These are phyloP conservation scores for Cirrhinus molitorella DNA, from an alignment of 2,797 vertebrate species.

Conservation along the genomic window DNA sequence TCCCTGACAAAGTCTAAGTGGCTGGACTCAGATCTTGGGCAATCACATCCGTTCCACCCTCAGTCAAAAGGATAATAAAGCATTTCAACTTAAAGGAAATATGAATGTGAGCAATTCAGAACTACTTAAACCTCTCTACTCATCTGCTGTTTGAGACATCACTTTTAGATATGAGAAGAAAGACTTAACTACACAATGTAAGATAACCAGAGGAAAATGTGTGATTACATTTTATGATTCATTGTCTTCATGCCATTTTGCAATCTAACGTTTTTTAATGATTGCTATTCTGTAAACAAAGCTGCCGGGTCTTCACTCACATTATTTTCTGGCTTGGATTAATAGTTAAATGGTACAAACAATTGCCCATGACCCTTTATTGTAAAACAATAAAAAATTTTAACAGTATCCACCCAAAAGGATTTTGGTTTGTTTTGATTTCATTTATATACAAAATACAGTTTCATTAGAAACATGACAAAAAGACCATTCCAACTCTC, in stretches of 20 bases:
- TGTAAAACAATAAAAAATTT: neutral
- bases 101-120: neutral
- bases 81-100: neutral
- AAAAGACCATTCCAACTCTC: neutral
- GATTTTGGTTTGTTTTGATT: neutral
- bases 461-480: constrained; percentile 1
- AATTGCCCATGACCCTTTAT: neutral
- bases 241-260: neutral
- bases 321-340: neutral
- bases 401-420: neutral
- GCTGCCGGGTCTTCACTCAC: too few relatives aligned
- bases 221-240: neutral
- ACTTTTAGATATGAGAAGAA: neutral
- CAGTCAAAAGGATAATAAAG: neutral
- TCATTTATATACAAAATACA: constrained; percentile 49
- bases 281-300: too few relatives aligned
- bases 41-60: neutral
- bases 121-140: neutral
- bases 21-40: neutral
- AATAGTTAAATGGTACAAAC: too few relatives aligned
- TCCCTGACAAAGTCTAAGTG: neutral
- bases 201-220: too few relatives aligned
- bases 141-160: neutral
- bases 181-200: neutral
- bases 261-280: neutral